Base-by-base conservation (phyloP, 2,113 vertebrate genomes). In the Muntiacus muntjak region DNA sequence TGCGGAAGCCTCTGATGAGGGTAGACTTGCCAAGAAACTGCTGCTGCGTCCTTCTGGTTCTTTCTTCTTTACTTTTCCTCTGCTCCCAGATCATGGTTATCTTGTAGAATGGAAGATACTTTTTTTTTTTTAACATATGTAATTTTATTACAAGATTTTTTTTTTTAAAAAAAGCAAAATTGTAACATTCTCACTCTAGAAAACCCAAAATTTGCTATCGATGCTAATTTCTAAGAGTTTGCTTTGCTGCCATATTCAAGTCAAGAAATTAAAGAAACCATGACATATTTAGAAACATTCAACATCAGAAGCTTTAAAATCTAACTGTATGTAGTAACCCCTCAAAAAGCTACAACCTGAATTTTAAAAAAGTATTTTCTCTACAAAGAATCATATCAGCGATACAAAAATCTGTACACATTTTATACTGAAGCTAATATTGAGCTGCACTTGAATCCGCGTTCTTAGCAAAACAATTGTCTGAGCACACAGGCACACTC, bases 91-190 rank as follows among this genome's bases (percentile, higher is more conserved):
- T 93, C 28, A 3, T 40, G 81, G 26, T 87, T 50, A 14, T 36
- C 58, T 92, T 82, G 47, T 54, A 67, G 54, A 83, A 58, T 57
- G 43, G 26, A 76, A 88, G 40, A 60, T 55, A 33, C 54, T 14
- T 78, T 76, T 81, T 17, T 81, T 79, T 81, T 33, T 45, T 50
- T 98, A 89, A 99, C 99, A 99, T 99, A 99, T 99, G 99, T 99
- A 99, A 99, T 99, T 99, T 99, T 99, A 99, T 99, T 99, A 99
- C 99, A 99, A 99, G 99, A 99, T 98, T 98, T 98, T 98, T 45
- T 45, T 43, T 43, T 43, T 45, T 45, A 98, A 98, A 99, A 99
- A 99, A 99, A 26, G 36, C 98, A 99, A 98, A 99, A 99, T 98
- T 98, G 98, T 71, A 99, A 99, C 98, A 98, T 99, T 81, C 28